phyloP scores from a whole-genome alignment of 2,113 vertebrate species.

The Gobio gobio region DNA sequence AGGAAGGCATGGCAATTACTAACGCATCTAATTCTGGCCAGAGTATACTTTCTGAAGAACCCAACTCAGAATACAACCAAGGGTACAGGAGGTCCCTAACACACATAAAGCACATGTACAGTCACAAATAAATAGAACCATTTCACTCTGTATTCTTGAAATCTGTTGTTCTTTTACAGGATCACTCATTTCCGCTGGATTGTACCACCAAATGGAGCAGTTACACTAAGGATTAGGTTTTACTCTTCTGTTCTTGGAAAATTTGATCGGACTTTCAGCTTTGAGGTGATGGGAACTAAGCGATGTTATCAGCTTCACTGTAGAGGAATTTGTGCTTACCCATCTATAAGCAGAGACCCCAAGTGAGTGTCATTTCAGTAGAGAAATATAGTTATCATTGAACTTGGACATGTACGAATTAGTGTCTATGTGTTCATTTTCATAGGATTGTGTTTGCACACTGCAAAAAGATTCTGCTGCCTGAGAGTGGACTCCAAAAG shows the following conservation, averaged over 20 bases:
- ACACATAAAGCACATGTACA: background rate
- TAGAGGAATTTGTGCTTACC: slow-evolving; percentile 80
- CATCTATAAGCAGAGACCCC: slow-evolving; percentile 81
- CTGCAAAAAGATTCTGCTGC: slow-evolving; percentile 67
- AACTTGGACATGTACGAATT: background rate
- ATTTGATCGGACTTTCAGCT: slow-evolving; percentile 83
- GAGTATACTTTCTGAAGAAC: slow-evolving; percentile 28
- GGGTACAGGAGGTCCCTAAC: slow-evolving; percentile 65
- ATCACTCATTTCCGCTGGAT: slow-evolving; percentile 84
- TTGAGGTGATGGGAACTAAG: slow-evolving; percentile 83
- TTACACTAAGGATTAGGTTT: slow-evolving; percentile 81
- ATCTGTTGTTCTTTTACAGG: slow-evolving; percentile 56
- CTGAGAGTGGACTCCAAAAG: slow-evolving; percentile 76
- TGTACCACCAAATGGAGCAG: slow-evolving; percentile 76
- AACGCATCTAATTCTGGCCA: slow-evolving; percentile 57
- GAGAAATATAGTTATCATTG: background rate
- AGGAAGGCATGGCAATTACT: slow-evolving; percentile 53
- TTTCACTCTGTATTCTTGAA: background rate
- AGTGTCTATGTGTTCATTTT: slow-evolving; percentile 27
- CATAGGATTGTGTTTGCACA: slow-evolving; percentile 82
- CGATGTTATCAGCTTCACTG: slow-evolving; percentile 82
- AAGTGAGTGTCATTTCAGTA: slow-evolving; percentile 75
- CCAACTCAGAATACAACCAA: slow-evolving; percentile 56
- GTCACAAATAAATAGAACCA: background rate
- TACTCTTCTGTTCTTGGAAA: slow-evolving; percentile 70